phyloP scores from a whole-genome alignment of 2,797 vertebrate species.

The Anableps anableps region DNA sequence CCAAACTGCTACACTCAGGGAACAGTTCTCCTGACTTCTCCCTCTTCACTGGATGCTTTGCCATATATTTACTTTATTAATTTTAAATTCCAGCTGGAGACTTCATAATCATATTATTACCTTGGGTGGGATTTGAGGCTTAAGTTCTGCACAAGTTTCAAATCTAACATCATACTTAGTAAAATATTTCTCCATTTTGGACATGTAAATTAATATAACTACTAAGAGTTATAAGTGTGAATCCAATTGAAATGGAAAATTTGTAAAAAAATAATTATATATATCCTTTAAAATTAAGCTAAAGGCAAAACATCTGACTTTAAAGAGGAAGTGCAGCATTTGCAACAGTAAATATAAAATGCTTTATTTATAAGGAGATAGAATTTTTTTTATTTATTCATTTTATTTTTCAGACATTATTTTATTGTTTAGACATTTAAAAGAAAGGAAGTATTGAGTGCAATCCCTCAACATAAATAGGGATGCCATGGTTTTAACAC shows the following conservation, averaged over 20 bases:
- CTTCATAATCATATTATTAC: not conserved
- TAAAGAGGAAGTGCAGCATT: not conserved
- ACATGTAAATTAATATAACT: not conserved
- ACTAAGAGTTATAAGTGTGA: not conserved
- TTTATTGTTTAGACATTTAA: not conserved
- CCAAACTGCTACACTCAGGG: not conserved
- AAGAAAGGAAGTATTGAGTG: not conserved
- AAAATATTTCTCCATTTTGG: not conserved
- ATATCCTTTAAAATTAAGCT: not conserved
- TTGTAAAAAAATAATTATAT: not conserved
- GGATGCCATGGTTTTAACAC: not conserved
- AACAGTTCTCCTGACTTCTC: not conserved
- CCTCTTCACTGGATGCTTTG: not conserved
- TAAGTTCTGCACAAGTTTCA: not conserved
- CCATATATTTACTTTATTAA: not conserved
- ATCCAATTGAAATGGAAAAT: not conserved
- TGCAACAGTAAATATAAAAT: not conserved
- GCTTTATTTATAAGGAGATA: not conserved
- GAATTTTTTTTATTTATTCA: no score
- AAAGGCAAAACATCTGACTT: not conserved
- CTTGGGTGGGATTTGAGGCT: not conserved
- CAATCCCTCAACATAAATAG: constrained; percentile 20
- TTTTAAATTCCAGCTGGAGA: not conserved
- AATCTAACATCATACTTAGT: not conserved
- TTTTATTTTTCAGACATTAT: not conserved